Evolutionary conservation across 1,140 invertebrate species (phyloP), one percentile per base, ranked within the genome.

Genomic region (Caenorhabditis briggsae): DNA sequence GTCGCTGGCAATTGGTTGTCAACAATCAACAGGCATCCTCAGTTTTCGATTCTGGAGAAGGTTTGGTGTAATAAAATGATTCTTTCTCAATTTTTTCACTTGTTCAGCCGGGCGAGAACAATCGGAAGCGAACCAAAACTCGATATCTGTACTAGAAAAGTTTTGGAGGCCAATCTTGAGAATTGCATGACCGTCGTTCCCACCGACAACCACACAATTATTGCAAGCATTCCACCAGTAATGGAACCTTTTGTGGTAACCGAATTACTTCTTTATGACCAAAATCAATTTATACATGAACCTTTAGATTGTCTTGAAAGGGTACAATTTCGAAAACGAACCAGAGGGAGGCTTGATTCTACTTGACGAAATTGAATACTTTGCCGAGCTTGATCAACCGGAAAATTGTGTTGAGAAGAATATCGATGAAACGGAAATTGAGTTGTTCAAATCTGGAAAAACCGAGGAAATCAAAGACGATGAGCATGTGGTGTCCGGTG

Each of bases 11-110:
- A 89, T 89, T 65, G 88, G 88, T 46, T 89, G 88, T 64, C 88
- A 89, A 82, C 84, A 86, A 53, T 86, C 86, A 8, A 43, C 82
- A 8, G 88, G 88, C 33, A 84, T 88, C 12, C 58, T 89, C 9
- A 83, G 88, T 48, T 86, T 89, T 82, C 64, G 88, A 20, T 87
- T 85, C 59, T 89, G 88, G 88, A 86, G 88, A 70, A 88, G 87
- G 59, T 61, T 78, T 78, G 70, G 48, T 33, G 33, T 33, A 33
- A 46, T 50, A 78, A 82, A 56, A 86, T 65, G 83, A 25, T 56
- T 0, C 0, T 56, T 58, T 41, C 6, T 0, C 16, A 64, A 74
- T 25, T 46, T 56, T 84, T 43, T n/a, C n/a, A n/a, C n/a, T n/a
- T 65, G 5, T 85, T 41, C 41, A 86, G 85, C 53, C 74, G 85